Percentiles rank a stretch among this genome's conserved stretches.
Conservation (phyloP, 2,888 invertebrate species). For the Ennomos fuscantarius region DNA sequence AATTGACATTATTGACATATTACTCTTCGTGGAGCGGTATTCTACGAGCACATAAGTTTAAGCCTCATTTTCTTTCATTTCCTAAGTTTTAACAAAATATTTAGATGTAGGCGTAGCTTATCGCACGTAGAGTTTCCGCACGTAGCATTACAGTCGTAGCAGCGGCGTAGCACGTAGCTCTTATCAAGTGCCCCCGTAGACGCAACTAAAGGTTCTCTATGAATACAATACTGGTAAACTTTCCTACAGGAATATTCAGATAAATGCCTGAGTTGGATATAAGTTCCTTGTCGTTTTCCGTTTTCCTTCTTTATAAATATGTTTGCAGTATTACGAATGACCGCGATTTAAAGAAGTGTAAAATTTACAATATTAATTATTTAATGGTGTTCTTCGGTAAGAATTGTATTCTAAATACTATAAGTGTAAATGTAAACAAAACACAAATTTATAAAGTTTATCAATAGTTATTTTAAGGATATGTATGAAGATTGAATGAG, state of each 20-base stretch:
- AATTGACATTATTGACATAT: too few relatives aligned
- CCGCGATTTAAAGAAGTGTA: too few relatives aligned
- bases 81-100: background rate
- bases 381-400: too few relatives aligned
- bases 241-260: constrained; percentile 22
- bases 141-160: constrained; percentile 27
- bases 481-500: too few relatives aligned
- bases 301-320: constrained; percentile 1
- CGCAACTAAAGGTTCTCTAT: constrained; percentile 17
- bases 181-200: constrained; percentile 34
- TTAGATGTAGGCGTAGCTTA: constrained; percentile 16
- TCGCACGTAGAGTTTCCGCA: constrained; percentile 30
- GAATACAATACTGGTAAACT: constrained; percentile 16
- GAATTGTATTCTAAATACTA: too few relatives aligned
- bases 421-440: too few relatives aligned
- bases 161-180: constrained; percentile 30
- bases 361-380: too few relatives aligned
- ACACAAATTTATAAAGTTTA: too few relatives aligned
- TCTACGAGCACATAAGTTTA: background rate
- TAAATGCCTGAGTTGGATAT: constrained; percentile 13
- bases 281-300: background rate
- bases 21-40: background rate
- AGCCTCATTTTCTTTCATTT: background rate
- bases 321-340: constrained; percentile 10
- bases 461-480: too few relatives aligned